Base-by-base conservation (phyloP, 1,140 invertebrate species). In the Pseudomyrmex gracilis region DNA sequence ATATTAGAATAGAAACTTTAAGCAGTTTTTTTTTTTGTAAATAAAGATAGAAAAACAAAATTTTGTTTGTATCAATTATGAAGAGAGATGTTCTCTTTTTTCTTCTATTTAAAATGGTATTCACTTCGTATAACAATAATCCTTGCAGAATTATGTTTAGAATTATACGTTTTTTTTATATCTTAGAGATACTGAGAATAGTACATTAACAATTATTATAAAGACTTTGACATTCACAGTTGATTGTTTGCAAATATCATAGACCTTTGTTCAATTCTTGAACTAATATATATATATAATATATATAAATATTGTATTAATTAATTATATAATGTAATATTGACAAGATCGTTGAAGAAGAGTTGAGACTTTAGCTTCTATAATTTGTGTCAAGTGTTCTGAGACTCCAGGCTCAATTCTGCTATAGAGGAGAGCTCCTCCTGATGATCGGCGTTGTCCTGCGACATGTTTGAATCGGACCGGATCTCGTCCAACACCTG, bases 341-440 rank as follows among this genome's bases (percentile, higher is more conserved):
- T 68, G 53, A 85, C 63, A 68, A 76, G 20, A 73, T 83, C 51
- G 70, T 66, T 58, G 20, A 51, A 68, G 49, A 58, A 45, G 7
- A 80, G 51, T 10, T 2, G 2, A 4, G 45, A 84, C n/a, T 43
- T 71, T 43, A 13, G 20, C 53, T 10, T 66, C 9, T 77, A 76
- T 4, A 45, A 73, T 71, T 20, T 77, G 17, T 84, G 90, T 91
- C 90, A 91, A 84, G 84, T 89, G 22, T 64, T 89, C 84, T 74
- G 86, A 2, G 89, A 85, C 51, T 90, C 90, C 13, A 93, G 20
- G 55, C 83, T 91, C 73, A 93, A 86, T 78, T 91, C 82, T 61
- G 88, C 87, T 83, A 93, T 70, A 61, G 85, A 67, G 3, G 66
- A 71, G 60, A 86, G 70, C 15, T 80, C 64, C 22, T 73, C 63